phyloP scores from a whole-genome alignment of 2,113 vertebrate species.

The Corythaeola cristata region DNA sequence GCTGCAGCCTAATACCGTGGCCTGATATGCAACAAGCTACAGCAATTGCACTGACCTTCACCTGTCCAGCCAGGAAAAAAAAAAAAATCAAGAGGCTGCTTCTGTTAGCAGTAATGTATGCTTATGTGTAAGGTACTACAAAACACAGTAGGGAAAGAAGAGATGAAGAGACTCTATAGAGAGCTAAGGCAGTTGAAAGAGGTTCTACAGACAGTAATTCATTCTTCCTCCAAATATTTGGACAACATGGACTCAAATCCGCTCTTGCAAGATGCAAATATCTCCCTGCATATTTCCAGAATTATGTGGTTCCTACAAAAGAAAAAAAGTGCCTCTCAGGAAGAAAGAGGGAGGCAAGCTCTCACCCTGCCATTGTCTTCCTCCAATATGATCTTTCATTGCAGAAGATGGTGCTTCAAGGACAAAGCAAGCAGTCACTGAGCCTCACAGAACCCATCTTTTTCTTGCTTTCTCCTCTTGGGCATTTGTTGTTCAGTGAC shows the following conservation, averaged over 20 bases:
- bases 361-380: not conserved
- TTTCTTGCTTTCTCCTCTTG: not conserved
- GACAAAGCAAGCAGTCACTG: not conserved
- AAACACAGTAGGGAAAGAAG: not conserved
- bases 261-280: not conserved
- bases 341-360: not conserved
- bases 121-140: not conserved
- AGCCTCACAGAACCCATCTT: not conserved
- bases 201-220: not conserved
- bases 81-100: not conserved
- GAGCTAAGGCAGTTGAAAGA: not conserved
- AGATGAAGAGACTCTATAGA: not conserved
- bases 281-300: not conserved
- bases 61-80: not conserved
- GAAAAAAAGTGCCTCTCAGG: not conserved
- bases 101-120: not conserved
- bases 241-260: not conserved
- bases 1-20: not conserved
- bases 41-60: not conserved
- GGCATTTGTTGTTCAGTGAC: not conserved
- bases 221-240: not conserved
- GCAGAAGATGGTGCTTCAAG: not conserved
- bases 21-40: too few species aligned
- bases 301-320: not conserved
- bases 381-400: not conserved